Percentiles rank a stretch among this genome's conserved stretches.
Evolutionary conservation across 2,797 vertebrate species (phyloP).

Genomic region (Semaprochilodus insignis): DNA sequence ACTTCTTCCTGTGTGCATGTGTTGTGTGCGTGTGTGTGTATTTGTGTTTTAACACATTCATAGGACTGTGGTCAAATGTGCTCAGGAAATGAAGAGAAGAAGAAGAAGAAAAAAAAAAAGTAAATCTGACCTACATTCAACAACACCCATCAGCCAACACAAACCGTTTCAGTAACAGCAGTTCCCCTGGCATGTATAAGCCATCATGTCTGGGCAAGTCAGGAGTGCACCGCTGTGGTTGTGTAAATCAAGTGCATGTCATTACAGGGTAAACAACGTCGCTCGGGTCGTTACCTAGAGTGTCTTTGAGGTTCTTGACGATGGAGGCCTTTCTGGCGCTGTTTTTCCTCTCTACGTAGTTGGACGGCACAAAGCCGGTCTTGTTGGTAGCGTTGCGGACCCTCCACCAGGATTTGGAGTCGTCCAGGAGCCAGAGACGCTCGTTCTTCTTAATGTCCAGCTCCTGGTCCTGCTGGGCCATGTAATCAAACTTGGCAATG

Average conservation of each 20-base stretch:
- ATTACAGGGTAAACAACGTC: not conserved
- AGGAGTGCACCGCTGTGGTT: not conserved
- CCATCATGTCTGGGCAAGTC: not conserved
- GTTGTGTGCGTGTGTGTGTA: not conserved
- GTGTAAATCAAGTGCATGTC: not conserved
- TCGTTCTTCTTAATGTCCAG: constrained; percentile 96
- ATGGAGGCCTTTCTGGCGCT: constrained; percentile 92
- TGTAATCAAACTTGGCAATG: constrained; percentile 93
- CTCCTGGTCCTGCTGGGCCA: constrained; percentile 94
- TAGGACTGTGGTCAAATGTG: constrained; percentile 54
- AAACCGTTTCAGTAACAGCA: not conserved
- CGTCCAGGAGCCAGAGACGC: constrained; percentile 89
- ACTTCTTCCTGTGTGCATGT: constrained; percentile 52
- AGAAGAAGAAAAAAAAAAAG: not conserved
- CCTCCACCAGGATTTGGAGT: constrained; percentile 94
- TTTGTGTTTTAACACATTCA: not conserved
- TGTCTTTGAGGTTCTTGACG: constrained; percentile 93
- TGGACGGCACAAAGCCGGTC: constrained; percentile 92
- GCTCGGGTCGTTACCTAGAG: constrained; percentile 80
- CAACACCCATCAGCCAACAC: not conserved
- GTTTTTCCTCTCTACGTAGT: constrained; percentile 94
- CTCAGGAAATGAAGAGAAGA: constrained; percentile 30
- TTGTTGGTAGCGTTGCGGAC: constrained; percentile 92
- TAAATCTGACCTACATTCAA: constrained; percentile 40
- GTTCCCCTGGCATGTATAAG: not conserved